A percentile compares a stretch with the other conserved stretches of the same genome.
Conservation (phyloP, 2,113 vertebrate species). For the Haemorhous mexicanus region DNA sequence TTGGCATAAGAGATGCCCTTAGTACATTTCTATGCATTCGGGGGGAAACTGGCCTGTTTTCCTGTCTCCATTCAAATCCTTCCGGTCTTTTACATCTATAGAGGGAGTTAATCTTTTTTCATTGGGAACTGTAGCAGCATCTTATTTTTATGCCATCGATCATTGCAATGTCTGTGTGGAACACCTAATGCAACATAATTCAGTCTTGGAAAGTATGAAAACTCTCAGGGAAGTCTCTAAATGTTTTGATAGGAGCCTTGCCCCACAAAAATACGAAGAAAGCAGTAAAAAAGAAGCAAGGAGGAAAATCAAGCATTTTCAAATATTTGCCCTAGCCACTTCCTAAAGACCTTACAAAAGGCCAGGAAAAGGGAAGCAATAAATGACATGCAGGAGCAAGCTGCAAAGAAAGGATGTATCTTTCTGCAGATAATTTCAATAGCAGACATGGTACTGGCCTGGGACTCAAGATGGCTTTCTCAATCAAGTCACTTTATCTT, state of each 20-base stretch:
- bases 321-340: neutral
- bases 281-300: neutral
- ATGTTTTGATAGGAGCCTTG: neutral
- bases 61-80: neutral
- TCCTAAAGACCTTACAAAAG: neutral
- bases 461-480: neutral
- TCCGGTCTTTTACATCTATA: neutral
- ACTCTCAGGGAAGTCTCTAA: neutral
- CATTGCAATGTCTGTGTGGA: neutral
- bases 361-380: neutral
- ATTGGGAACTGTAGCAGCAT: neutral
- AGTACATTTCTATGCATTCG: neutral
- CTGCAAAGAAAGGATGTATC: neutral
- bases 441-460: neutral
- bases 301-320: neutral
- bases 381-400: neutral
- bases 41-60: neutral
- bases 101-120: neutral
- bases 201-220: neutral
- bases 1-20: neutral
- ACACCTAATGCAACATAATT: constrained; percentile 1
- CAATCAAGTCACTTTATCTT: neutral
- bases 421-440: neutral
- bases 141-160: neutral
- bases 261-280: neutral